phyloP scores from a whole-genome alignment of 2,113 vertebrate genomes.

The Takifugu bimaculatus region DNA sequence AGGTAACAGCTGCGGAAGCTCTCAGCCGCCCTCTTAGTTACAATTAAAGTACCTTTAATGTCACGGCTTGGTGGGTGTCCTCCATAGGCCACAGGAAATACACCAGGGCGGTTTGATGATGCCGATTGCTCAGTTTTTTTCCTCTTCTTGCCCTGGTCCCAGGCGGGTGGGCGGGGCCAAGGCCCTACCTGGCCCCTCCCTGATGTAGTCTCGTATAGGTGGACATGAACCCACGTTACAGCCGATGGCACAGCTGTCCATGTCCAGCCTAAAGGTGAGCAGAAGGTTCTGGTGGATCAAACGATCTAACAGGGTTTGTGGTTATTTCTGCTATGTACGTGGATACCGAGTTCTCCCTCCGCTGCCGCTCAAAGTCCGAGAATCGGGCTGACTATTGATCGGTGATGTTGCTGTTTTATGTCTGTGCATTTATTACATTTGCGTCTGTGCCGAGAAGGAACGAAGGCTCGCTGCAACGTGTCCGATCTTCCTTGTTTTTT shows the following conservation, averaged over 20 bases:
- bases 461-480: conserved; percentile 25
- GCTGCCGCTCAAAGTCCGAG: conserved; percentile 49
- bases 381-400: conserved; percentile 59
- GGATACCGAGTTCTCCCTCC: conserved; percentile 48
- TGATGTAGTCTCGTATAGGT: no score
- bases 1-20: background rate
- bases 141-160: no score
- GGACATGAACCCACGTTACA: no score
- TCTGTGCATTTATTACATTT: conserved; percentile 54
- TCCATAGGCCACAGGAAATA: no score
- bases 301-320: conserved; percentile 9
- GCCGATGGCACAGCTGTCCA: conserved; percentile 19
- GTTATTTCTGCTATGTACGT: background rate
- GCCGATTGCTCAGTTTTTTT: no score
- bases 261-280: conserved; percentile 4
- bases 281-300: conserved; percentile 41
- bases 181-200: no score
- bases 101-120: no score
- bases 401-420: conserved; percentile 37
- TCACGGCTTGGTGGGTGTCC: no score
- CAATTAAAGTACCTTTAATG: no score
- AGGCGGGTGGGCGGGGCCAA: conserved; percentile 24
- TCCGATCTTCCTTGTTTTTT: conserved; percentile 51
- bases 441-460: conserved; percentile 55
- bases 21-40: no score